Evolutionary conservation across 2,797 vertebrate species (phyloP).

Genomic region (Petrocephalus sullivani): DNA sequence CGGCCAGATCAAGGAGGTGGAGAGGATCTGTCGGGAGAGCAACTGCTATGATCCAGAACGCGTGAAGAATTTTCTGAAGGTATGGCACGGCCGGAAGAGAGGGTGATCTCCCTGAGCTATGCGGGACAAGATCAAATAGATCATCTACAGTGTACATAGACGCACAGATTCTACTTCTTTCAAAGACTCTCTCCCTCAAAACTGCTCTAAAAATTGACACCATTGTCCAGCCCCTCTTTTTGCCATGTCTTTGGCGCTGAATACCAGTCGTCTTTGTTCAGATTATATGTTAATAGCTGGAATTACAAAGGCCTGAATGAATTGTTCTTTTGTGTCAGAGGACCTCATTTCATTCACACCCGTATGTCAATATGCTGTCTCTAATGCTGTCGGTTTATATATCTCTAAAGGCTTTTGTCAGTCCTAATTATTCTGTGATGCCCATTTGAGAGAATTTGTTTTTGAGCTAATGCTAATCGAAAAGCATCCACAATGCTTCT

Average conservation of each 20-base stretch:
- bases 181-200: background rate
- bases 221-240: background rate
- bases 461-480: background rate
- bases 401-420: background rate
- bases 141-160: background rate
- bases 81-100: conserved; percentile 41
- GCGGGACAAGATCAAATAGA: background rate
- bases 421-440: background rate
- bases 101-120: background rate
- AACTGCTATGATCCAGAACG: conserved; percentile 98
- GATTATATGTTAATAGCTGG: background rate
- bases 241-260: background rate
- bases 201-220: background rate
- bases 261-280: background rate
- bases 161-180: background rate
- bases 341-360: background rate
- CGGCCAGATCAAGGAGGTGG: conserved; percentile 98
- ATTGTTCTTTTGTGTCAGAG: conserved; percentile 2
- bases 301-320: background rate
- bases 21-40: conserved; percentile 97
- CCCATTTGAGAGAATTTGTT: background rate
- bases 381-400: background rate
- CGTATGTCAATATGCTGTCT: background rate
- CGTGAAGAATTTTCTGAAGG: conserved; percentile 99
- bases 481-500: conserved; percentile 19